Conservation (phyloP, 2,797 vertebrate species). For the Cichlasoma orientale region DNA sequence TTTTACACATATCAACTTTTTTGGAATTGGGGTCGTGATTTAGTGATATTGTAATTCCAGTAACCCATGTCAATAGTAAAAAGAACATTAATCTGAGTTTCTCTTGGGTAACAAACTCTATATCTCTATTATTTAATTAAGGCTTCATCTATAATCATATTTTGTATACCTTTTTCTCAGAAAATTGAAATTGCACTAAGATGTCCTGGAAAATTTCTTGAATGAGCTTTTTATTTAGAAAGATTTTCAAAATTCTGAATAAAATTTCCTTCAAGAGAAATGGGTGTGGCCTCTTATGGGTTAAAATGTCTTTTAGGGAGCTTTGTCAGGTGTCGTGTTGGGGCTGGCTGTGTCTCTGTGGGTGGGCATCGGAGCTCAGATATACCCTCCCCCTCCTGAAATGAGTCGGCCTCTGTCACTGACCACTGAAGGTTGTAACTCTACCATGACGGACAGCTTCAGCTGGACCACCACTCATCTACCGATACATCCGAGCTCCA, state of each 20-base stretch:
- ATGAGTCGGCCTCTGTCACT: constrained; percentile 80
- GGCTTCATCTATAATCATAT: not conserved
- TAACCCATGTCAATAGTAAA: not conserved
- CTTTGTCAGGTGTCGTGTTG: constrained; percentile 82
- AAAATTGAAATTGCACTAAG: not conserved
- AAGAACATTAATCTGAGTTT: not conserved
- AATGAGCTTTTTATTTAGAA: too few species aligned
- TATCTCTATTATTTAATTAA: not conserved
- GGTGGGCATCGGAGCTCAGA: constrained; percentile 86
- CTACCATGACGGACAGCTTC: constrained; percentile 41
- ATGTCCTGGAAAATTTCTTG: too few species aligned
- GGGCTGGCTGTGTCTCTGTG: constrained; percentile 86
- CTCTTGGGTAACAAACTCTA: not conserved
- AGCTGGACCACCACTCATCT: constrained; percentile 66
- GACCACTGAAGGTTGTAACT: constrained; percentile 81
- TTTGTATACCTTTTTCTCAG: not conserved
- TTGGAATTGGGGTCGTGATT: too few species aligned
- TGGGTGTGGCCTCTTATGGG: too few species aligned
- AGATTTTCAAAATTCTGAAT: too few species aligned
- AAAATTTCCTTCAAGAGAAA: too few species aligned
- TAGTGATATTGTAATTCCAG: not conserved
- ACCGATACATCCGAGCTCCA: constrained; percentile 40
- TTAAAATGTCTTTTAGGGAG: constrained; percentile 77
- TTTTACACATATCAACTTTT: too few species aligned
- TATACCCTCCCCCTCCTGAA: constrained; percentile 80